Evolutionary conservation across 2,113 vertebrate genomes (phyloP).

Genomic region (Xenopus borealis): DNA sequence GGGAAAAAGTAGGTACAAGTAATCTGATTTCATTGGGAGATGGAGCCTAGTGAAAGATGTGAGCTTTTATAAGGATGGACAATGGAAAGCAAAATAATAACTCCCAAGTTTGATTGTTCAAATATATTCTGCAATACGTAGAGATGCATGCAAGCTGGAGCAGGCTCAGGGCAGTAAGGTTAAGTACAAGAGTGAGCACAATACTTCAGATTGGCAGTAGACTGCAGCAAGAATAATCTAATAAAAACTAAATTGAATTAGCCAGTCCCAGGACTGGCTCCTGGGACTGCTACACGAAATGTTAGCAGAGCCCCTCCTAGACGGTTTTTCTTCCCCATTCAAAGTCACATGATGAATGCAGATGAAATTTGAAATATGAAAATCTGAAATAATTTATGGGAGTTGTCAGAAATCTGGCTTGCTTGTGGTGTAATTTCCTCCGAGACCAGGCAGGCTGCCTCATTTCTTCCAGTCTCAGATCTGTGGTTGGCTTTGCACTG

Average conservation of each 20-base stretch:
- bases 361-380: conserved; percentile 99
- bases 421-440: conserved; percentile 83
- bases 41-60: conserved; percentile 90
- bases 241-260: conserved; percentile 99
- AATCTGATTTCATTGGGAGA: conserved; percentile 87
- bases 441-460: conserved; percentile 76
- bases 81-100: conserved; percentile 99
- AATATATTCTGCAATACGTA: conserved; percentile 94
- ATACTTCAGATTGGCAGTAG: conserved; percentile 99
- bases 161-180: conserved; percentile 96
- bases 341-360: conserved; percentile 94
- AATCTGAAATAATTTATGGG: conserved; percentile 99
- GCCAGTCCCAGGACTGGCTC: conserved; percentile 92
- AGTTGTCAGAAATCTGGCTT: conserved; percentile 94
- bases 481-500: conserved; percentile 72
- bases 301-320: conserved; percentile 85
- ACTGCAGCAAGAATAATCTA: conserved; percentile 99
- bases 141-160: conserved; percentile 83
- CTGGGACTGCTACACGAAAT: conserved; percentile 87
- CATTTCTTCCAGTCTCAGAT: conserved; percentile 70
- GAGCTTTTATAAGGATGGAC: conserved; percentile 94
- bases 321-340: conserved; percentile 82
- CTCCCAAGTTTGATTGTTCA: conserved; percentile 97
- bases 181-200: conserved; percentile 99
- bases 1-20: conserved; percentile 57